Base-by-base conservation (phyloP, 1,140 invertebrate genomes). In the Lepeophtheirus salmonis region DNA sequence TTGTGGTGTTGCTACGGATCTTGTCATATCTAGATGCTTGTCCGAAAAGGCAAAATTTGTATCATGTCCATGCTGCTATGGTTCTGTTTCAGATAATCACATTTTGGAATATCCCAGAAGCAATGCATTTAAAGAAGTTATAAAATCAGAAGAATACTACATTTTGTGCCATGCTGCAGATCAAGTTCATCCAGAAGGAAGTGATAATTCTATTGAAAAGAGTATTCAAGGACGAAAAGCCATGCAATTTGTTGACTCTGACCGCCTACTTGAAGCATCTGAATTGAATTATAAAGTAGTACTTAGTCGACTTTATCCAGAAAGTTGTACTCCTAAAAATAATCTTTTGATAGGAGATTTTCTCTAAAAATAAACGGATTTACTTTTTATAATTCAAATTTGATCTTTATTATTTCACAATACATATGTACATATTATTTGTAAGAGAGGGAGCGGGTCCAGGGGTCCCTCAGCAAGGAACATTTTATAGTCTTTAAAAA, bases 51-150 rank as follows among this genome's bases (percentile, higher is more conserved):
- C 89, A 0, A 76, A 80, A 60, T 92, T 96, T 76, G 82, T 92
- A 2, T 78, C 86, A 58, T 92, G 87, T 70, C 90, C 90, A 1
- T 97, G 92, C 70, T 97, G 90, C 69, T 96, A 96, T 72, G 91
- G 91, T 2, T 81, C 81, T 1, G 76, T 95, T 2, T 80, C 83
- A 65, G 77, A 71, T 56, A 78, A 87, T 71, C 78, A 82, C 67
- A 69, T 85, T 16, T 64, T 80, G 16, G 70, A 73, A 0, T 91
- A 94, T 73, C 76, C 77, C 21, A 67, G 74, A 48, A 77, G 75
- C 64, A 60, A 68, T 22, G 25, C 58, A 18, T 73, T 72, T 56
- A 83, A 81, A 0, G 71, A 82, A 63, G 85, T 66, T 13, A 51
- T 20, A 41, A 30, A 21, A 16, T 70, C 78, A 24, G 74, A 78